Conservation (phyloP, 2,888 invertebrate species). For the Drosophila koepferae region DNA sequence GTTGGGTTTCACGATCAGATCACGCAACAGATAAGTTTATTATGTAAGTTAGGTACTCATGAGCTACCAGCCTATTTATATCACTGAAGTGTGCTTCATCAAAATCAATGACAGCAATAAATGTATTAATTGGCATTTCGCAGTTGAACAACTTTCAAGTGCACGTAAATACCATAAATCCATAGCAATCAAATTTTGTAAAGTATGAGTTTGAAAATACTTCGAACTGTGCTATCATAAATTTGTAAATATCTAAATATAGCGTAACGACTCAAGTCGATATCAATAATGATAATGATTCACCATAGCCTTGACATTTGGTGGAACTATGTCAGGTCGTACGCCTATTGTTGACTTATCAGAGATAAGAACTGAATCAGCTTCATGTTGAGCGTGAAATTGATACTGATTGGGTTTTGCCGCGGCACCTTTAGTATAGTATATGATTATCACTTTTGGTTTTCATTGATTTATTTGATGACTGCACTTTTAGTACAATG, state of each 20-base stretch:
- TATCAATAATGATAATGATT: constrained; percentile 21
- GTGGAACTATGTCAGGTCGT: constrained; percentile 37
- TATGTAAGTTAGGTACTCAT: constrained; percentile 19
- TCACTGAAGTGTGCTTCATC: constrained; percentile 36
- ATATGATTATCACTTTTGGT: constrained; percentile 41
- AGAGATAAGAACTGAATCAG: constrained; percentile 34
- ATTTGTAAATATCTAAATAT: constrained; percentile 8
- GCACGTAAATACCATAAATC: constrained; percentile 53
- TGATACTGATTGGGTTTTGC: constrained; percentile 52
- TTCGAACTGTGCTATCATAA: constrained; percentile 19
- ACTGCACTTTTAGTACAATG: constrained; percentile 44
- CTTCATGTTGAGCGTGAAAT: constrained; percentile 48
- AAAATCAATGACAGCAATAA: constrained; percentile 55
- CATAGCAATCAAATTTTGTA: constrained; percentile 31
- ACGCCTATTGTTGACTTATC: constrained; percentile 26
- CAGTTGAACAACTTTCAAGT: constrained; percentile 47
- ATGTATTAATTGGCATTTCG: constrained; percentile 55
- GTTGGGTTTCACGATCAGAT: constrained; percentile 3
- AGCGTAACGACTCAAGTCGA: constrained; percentile 4
- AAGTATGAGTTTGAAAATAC: constrained; percentile 31
- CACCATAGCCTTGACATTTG: constrained; percentile 44
- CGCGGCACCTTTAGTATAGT: not conserved
- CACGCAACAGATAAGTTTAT: constrained; percentile 20
- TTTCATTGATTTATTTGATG: constrained; percentile 47
- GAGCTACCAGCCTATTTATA: not conserved